Base-by-base conservation (phyloP, 2,888 invertebrate species). In the Sthenelais limicola region DNA sequence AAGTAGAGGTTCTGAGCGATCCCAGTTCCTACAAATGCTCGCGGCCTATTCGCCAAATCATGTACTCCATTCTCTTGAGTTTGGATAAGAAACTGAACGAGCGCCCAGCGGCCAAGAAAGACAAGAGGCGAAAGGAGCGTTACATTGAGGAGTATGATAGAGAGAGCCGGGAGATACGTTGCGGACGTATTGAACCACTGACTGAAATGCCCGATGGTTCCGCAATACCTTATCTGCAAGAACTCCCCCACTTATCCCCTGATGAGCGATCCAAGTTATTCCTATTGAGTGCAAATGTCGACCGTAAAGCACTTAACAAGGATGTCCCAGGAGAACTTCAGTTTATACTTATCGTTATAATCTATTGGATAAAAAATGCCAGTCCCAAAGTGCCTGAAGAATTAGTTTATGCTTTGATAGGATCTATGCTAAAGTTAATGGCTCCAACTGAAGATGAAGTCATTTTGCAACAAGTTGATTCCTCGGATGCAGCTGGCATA, bases 1-100 rank as follows among this genome's bases (percentile, higher is more conserved):
- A 87, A 77, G 81, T 86, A 7, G 87, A 86, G 71, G 71, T 82
- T 30, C 68, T 81, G 30, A 77, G 72, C 0, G 62, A 76, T 21
- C 72, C 76, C 9, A 82, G 85, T 3, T 76, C 86, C 0, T 83
- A 83, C 72, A 18, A 38, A 0, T 81, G 82, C 67, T 83, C 86
- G 2, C 51, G 69, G 7, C 52, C 72, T 1, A 73, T 88, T 28
- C 78, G 88, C 24, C 73, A 77, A 58, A 76, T 84, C 15, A 74
- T 84, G 2, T 88, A 87, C 76, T 83, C 84, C 3, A 81, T 88
- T 48, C 73, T 86, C 4, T 70, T 83, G 33, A 73, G 74, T 38
- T 73, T 79, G 52, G 75, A 79, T 15, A 15, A n/a, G 9, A 49
- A 43, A 5, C 32, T 26, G 7, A 56, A 28, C 18, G 35, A 35